Evolutionary conservation across 2,888 invertebrate species (phyloP), one percentile per base, ranked within the genome.

Genomic region (Orchesellides sinensis): DNA sequence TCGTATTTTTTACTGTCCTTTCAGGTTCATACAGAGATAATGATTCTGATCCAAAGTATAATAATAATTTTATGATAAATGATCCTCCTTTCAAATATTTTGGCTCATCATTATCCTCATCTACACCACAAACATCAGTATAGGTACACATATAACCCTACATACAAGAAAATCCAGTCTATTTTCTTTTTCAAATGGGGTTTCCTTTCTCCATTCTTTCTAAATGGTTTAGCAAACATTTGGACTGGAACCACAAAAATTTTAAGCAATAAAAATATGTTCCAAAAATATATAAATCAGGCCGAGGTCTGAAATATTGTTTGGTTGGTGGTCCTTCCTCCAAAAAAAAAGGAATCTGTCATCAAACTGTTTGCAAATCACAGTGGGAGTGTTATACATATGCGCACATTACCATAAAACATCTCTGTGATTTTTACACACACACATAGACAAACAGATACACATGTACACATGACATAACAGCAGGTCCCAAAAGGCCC

Each of bases 331-430:
- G n/a, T n/a, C 35, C 40, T 52, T 45, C 32, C 10, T 40, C 6
- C 47, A 68, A 68, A n/a, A 65, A 74, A 23, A 17, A 73, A 59
- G 35, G 17, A 61, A 45, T 56, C 56, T 77, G 75, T 77, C 75
- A 77, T 77, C 75, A 77, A 65, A 77, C 75, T 27, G 49, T 65
- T 54, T 75, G 75, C 68, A 59, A 77, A 77, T 75, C 52, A 17
- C 35, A 61, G 35, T 61, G 61, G 61, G 61, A 61, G 32, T 61
- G 61, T 40, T 14, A 4, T 45, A n/a, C 10, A 12, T 17, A 6
- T 3, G 21, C 8, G 8, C 17, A 2, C n/a, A 52, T 56, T 10
- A 5, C 17, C 32, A 35, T 61, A 35, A 35, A 35, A 61, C 14
- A 59, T 59, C 12, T 27, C 3, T 35, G 12, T 59, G n/a, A 27